Conservation (phyloP, 2,113 vertebrate genomes). For the Ptilonorhynchus violaceus region DNA sequence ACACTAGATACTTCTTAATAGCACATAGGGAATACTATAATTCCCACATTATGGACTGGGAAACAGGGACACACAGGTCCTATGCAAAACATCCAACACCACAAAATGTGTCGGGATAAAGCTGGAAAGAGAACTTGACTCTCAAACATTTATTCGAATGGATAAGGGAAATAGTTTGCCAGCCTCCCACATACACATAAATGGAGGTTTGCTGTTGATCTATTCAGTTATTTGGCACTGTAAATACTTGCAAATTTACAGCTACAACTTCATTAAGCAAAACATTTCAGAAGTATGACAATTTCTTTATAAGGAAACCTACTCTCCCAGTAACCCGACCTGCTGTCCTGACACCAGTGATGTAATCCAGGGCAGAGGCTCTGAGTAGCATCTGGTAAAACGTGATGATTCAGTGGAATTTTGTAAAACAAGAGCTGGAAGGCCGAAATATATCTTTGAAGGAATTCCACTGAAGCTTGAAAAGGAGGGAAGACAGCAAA, state of each 20-base stretch:
- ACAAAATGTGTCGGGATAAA: not conserved
- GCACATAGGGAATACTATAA: not conserved
- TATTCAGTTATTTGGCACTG: not conserved
- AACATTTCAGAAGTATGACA: not conserved
- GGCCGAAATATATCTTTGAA: slow-evolving; percentile 12
- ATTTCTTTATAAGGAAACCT: not conserved
- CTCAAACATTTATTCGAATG: not conserved
- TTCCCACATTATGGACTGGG: not conserved
- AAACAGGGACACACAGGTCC: fast-evolving
- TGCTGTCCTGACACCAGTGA: not conserved
- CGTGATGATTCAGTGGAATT: slow-evolving; percentile 52
- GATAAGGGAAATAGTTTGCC: not conserved
- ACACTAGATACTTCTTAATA: not conserved
- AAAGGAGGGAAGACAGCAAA: not conserved
- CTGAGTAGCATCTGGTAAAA: slow-evolving; percentile 16
- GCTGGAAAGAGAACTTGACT: not conserved
- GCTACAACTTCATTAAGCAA: not conserved
- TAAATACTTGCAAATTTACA: not conserved
- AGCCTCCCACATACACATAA: not conserved
- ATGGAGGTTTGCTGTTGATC: not conserved
- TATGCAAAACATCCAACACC: fast-evolving
- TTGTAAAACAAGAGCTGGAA: slow-evolving; percentile 41
- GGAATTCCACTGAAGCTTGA: slow-evolving; percentile 11
- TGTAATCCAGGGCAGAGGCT: slow-evolving; percentile 37
- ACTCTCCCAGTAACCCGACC: not conserved